These are phyloP conservation scores for Battus philenor DNA, from an alignment of 1,140 invertebrate genomes.

Conservation along the genomic window DNA sequence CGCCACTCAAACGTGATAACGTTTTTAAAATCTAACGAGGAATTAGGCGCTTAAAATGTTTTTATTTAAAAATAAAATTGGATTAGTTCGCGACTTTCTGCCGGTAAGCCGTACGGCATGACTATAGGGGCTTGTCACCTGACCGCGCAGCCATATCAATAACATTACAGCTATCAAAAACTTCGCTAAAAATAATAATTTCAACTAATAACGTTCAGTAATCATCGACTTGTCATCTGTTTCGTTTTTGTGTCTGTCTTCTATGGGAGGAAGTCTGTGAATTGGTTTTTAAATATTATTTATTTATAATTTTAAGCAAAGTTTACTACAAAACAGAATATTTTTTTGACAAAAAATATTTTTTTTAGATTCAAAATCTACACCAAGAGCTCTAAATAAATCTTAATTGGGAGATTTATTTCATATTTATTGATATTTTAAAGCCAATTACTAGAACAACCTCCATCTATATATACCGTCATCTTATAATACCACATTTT, in stretches of 20 bases:
- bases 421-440: too few species aligned
- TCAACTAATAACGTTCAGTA: slow-evolving; percentile 35
- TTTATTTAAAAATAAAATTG: slow-evolving; percentile 31
- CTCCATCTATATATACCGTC: too few species aligned
- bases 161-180: slow-evolving; percentile 22
- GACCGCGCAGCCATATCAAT: slow-evolving; percentile 32
- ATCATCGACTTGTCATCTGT: slow-evolving; percentile 65
- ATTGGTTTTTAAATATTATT: too few species aligned
- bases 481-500: too few species aligned
- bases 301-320: too few species aligned
- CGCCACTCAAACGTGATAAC: slow-evolving; percentile 77
- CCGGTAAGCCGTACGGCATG: slow-evolving; percentile 69
- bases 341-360: too few species aligned
- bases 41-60: slow-evolving; percentile 27
- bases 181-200: slow-evolving; percentile 29
- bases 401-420: too few species aligned
- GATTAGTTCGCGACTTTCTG: slow-evolving; percentile 26
- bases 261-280: slow-evolving; percentile 14
- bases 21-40: slow-evolving; percentile 45
- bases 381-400: too few species aligned
- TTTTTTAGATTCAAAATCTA: too few species aligned
- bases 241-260: slow-evolving; percentile 25
- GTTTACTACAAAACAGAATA: too few species aligned
- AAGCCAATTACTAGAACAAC: too few species aligned
- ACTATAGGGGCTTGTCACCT: slow-evolving; percentile 42